Evolutionary conservation across 2,888 invertebrate species (phyloP), one percentile per base, ranked within the genome.

Genomic region (Hecatera dysodea): DNA sequence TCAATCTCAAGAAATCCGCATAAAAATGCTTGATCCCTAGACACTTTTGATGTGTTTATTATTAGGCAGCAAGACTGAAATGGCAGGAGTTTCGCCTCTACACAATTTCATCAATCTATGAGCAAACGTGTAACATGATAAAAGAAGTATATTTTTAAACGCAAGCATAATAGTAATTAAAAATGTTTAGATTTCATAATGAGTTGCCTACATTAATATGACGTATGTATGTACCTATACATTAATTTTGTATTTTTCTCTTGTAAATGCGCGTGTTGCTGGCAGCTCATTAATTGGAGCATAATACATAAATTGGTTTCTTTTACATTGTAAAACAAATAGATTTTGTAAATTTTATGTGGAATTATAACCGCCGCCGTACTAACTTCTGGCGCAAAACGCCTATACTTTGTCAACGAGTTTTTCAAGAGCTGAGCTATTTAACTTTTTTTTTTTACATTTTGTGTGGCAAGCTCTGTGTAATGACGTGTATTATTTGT

Each of bases 111-210:
- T 55, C n/a, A 12, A 29, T 71, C 75, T 65, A 15, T 64, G 53
- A n/a, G 39, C 12, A 9, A 55, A 55, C 12, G 8, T 48, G 42
- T 42, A 29, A 56, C 42, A 24, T 60, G 33, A 59, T 5, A 2
- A 64, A 39, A 6, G 12, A 9, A 19, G 9, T 63, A 42, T 61
- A 42, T 61, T 78, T 80, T 79, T 72, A 6, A 36, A 67, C 29
- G 42, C 52, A 39, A 65, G 2, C 48, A 59, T 22, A 80, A 48
- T 65, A 56, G 15, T 55, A 69, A 81, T 67, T 53, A 70, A 46
- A 19, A 62, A 1, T 64, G 57, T 78, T 73, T 65, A 67, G 33
- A 64, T 65, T 81, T 24, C 46, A 8, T 67, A 61, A 61, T 79
- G 29, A 52, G 24, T 73, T 27, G 56, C 27, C 27, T 15, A 61